Conservation (phyloP, 2,797 vertebrate genomes). For the Lophotriccus pileatus region DNA sequence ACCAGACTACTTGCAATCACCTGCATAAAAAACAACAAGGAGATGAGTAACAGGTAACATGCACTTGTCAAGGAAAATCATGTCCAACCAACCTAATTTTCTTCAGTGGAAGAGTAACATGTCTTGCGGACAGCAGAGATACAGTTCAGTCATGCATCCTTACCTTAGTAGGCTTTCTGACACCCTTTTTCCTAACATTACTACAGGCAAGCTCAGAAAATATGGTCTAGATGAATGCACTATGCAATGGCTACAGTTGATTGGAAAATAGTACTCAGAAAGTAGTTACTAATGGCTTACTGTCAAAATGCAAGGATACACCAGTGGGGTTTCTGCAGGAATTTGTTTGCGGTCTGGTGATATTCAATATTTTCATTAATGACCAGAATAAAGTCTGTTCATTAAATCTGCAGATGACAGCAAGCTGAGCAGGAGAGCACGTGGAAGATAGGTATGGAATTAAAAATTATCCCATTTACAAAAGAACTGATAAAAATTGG, state of each 20-base stretch:
- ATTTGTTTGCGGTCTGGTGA: not conserved
- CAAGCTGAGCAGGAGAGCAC: not conserved
- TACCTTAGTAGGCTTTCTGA: conserved; percentile 10
- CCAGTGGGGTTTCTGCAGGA: conserved; percentile 1
- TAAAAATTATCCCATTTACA: not conserved
- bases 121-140: conserved; percentile 28
- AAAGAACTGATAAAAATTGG: not conserved
- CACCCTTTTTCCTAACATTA: not conserved
- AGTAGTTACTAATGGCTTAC: conserved; percentile 7
- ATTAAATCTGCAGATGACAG: conserved; percentile 51
- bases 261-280: not conserved
- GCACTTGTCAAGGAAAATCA: conserved; percentile 35
- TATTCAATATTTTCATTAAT: conserved; percentile 56
- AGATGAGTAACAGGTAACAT: conserved; percentile 21
- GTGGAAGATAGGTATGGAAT: conserved; percentile 5
- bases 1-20: not conserved
- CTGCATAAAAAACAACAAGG: conserved; percentile 32
- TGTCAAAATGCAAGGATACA: conserved; percentile 38
- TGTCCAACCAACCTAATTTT: conserved; percentile 28
- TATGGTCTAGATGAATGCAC: not conserved
- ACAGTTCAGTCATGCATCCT: not conserved
- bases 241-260: not conserved
- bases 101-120: conserved; percentile 8
- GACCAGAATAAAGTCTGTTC: conserved; percentile 22
- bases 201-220: conserved; percentile 5